phyloP scores from a whole-genome alignment of 2,888 invertebrate species.

The Ectropis crepuscularia region DNA sequence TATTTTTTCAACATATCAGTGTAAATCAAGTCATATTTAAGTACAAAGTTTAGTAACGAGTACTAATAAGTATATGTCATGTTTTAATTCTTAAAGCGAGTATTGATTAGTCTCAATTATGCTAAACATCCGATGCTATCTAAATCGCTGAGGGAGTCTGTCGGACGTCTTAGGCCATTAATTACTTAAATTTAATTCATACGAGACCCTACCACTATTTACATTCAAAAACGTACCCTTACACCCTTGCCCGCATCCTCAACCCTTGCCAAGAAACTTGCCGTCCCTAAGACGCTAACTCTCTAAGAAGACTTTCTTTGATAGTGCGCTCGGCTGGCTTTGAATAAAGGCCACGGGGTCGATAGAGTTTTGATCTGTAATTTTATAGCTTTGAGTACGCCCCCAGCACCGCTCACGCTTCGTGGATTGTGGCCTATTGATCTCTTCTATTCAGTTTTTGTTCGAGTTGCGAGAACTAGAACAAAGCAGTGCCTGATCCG shows the following conservation, averaged over 20 bases:
- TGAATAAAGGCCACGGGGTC: slow-evolving; percentile 81
- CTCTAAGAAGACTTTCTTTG: slow-evolving; percentile 82
- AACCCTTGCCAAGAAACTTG: slow-evolving; percentile 82
- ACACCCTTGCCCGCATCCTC: slow-evolving; percentile 74
- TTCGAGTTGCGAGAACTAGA: slow-evolving; percentile 53
- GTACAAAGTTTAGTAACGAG: neutral
- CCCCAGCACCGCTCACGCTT: slow-evolving; percentile 66
- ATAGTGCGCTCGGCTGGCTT: slow-evolving; percentile 81
- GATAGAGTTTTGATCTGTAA: slow-evolving; percentile 84
- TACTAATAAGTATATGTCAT: slow-evolving; percentile 1
- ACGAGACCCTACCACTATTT: slow-evolving; percentile 81
- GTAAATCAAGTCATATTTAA: neutral
- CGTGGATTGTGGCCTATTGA: slow-evolving; percentile 76
- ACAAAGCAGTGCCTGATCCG: slow-evolving; percentile 46
- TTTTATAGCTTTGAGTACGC: slow-evolving; percentile 82
- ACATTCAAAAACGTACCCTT: slow-evolving; percentile 80
- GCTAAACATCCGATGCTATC: slow-evolving; percentile 57
- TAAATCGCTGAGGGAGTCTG: slow-evolving; percentile 52
- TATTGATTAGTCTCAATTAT: slow-evolving; percentile 48
- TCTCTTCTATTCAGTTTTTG: slow-evolving; percentile 69
- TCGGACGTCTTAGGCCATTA: slow-evolving; percentile 67
- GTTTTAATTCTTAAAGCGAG: slow-evolving; percentile 27
- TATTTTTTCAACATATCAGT: too few relatives aligned
- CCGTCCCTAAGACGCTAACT: slow-evolving; percentile 82
- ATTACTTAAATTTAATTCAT: slow-evolving; percentile 85